These are phyloP conservation scores for Aphaenogaster rudis DNA, from an alignment of 1,140 invertebrate genomes.

Conservation along the genomic window DNA sequence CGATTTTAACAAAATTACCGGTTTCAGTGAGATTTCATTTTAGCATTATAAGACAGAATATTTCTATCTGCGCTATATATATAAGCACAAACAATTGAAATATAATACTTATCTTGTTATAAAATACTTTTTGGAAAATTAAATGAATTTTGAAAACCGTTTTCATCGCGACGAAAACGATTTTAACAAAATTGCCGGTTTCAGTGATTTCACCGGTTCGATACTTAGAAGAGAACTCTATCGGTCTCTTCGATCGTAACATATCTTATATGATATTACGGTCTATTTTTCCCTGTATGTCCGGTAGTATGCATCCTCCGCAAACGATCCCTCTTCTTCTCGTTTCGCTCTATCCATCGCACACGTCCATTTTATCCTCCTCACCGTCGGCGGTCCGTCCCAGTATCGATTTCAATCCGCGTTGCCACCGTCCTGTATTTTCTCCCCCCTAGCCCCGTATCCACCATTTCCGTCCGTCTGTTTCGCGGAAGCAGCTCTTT, in stretches of 20 bases:
- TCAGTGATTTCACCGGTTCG: not conserved
- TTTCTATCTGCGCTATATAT: not conserved
- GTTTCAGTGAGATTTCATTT: not conserved
- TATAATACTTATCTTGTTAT: not conserved
- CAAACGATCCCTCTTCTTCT: conserved; percentile 35
- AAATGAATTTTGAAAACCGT: not conserved
- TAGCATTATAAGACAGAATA: not conserved
- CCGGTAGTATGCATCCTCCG: conserved; percentile 41
- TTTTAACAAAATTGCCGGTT: not conserved
- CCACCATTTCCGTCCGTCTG: conserved; percentile 43
- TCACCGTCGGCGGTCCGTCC: conserved; percentile 19
- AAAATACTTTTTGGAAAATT: not conserved
- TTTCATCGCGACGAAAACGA: not conserved
- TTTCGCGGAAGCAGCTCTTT: conserved; percentile 67
- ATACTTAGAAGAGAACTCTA: not conserved
- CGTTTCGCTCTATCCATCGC: conserved; percentile 33
- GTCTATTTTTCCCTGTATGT: conserved; percentile 6
- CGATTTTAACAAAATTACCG: not conserved
- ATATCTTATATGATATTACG: conserved; percentile 65
- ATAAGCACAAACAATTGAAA: not conserved
- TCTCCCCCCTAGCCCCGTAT: not conserved
- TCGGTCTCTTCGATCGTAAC: conserved; percentile 28
- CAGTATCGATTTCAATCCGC: conserved; percentile 72
- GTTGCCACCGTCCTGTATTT: conserved; percentile 10
- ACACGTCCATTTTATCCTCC: not conserved